These are phyloP conservation scores for Hippocampus guttulatus DNA, from an alignment of 2,113 vertebrate species.

Conservation along the genomic window DNA sequence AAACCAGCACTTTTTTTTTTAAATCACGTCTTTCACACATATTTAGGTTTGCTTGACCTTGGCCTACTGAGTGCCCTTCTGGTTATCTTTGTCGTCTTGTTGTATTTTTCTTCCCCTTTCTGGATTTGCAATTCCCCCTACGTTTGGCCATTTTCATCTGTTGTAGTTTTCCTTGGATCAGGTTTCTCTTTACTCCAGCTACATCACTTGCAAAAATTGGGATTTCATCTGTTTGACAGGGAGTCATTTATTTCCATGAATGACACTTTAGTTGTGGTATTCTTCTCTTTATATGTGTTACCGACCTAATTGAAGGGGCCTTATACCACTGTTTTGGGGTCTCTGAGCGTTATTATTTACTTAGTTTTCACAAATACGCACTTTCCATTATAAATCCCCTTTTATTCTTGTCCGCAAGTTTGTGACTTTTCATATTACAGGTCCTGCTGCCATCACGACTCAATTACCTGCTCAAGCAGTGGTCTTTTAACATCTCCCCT, in stretches of 20 bases:
- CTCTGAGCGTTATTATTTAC: background rate
- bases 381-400: too few relatives aligned
- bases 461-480: constrained; percentile 13
- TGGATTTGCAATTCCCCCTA: background rate
- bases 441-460: constrained; percentile 3
- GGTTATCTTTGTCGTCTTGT: background rate
- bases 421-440: background rate
- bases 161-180: background rate
- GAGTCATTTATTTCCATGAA: too few relatives aligned
- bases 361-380: too few relatives aligned
- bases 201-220: background rate
- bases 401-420: background rate
- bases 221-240: background rate
- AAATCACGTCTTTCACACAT: background rate
- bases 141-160: background rate
- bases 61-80: background rate
- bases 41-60: background rate
- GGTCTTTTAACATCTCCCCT: constrained; percentile 10
- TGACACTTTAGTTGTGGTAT: too few relatives aligned
- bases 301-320: too few relatives aligned
- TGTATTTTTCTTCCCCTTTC: background rate
- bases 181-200: background rate
- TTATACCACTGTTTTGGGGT: background rate
- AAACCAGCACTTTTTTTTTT: background rate
- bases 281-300: too few relatives aligned